These are phyloP conservation scores for Hydractinia symbiolongicarpus DNA, from an alignment of 30 jellyfish, hydroid and myxozoan species.

Conservation along the genomic window DNA sequence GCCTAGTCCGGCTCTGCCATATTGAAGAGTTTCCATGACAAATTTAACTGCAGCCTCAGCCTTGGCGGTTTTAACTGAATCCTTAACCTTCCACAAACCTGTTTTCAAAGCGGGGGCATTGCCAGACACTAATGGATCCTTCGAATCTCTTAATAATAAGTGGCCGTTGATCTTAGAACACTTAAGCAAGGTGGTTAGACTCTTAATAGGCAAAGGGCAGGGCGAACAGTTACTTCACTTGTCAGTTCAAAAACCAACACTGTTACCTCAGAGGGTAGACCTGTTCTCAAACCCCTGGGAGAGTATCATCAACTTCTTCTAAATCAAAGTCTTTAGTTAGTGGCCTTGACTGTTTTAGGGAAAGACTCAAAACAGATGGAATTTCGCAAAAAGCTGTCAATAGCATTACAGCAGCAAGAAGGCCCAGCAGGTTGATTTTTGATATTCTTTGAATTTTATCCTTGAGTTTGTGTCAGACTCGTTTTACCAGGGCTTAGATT, in stretches of 20 bases:
- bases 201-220: too few relatives aligned
- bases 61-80: too few relatives aligned
- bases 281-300: background rate
- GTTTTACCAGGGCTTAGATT: background rate
- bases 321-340: conserved; percentile 15
- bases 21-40: too few relatives aligned
- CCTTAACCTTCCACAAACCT: too few relatives aligned
- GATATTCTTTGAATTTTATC: background rate
- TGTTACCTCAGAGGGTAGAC: background rate
- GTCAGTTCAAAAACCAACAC: conserved; percentile 8
- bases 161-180: too few relatives aligned
- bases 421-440: conserved; percentile 18
- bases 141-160: too few relatives aligned
- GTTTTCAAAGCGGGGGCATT: too few relatives aligned
- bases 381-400: conserved; percentile 27
- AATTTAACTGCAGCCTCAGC: too few relatives aligned
- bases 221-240: background rate
- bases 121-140: too few relatives aligned
- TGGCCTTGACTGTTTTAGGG: conserved; percentile 43
- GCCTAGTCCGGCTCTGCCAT: too few relatives aligned
- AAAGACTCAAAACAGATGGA: conserved; percentile 11
- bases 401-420: conserved; percentile 33
- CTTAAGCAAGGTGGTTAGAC: too few relatives aligned
- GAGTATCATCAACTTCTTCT: background rate
- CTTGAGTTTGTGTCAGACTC: background rate